Evolutionary conservation across 92 coral and sea anemone genomes (phyloP).

Genomic region (Porites evermanni): DNA sequence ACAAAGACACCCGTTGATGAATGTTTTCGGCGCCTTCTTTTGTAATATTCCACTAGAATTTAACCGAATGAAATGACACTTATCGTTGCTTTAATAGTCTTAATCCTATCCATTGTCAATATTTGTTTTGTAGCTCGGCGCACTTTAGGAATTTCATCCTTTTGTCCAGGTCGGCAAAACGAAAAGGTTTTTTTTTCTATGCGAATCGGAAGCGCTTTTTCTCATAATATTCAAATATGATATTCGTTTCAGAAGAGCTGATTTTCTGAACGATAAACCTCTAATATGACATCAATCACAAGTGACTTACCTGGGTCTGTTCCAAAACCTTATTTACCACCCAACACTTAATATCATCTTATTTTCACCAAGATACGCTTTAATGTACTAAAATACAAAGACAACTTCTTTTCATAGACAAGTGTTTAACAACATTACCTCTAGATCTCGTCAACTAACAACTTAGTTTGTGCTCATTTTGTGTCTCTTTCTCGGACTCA

Average conservation of each 20-base stretch:
- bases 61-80: conserved; percentile 21
- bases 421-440: conserved; percentile 2
- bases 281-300: conserved; percentile 3
- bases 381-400: neutral
- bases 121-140: neutral
- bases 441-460: neutral
- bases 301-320: conserved; percentile 1
- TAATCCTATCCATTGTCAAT: conserved; percentile 25
- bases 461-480: neutral
- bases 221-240: conserved; percentile 18
- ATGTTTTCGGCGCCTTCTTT: conserved; percentile 36
- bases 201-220: conserved; percentile 36
- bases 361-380: no score
- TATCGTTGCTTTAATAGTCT: conserved; percentile 14
- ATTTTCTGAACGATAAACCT: conserved; percentile 1
- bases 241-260: conserved; percentile 30
- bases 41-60: conserved; percentile 11
- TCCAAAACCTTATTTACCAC: neutral
- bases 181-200: conserved; percentile 1
- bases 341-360: no score
- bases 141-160: conserved; percentile 22
- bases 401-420: neutral
- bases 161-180: conserved; percentile 9
- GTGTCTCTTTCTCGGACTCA: conserved; percentile 28
- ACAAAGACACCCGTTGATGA: neutral